Conservation (phyloP, 2,113 vertebrate genomes). For the Miniopterus natalensis region DNA sequence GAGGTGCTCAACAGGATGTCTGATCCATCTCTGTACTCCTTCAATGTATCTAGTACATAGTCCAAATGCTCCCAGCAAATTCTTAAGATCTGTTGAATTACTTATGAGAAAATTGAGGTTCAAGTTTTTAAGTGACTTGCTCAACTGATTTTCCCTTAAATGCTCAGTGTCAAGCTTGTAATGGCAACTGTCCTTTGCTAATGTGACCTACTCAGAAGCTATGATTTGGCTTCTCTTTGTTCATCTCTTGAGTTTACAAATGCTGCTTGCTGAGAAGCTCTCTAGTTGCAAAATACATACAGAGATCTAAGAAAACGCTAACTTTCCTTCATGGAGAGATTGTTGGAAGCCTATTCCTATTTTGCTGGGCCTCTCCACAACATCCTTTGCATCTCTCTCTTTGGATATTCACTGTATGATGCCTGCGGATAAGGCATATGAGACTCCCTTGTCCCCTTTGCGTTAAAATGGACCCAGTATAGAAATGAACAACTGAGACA, state of each 20-base stretch:
- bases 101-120: constrained; percentile 40
- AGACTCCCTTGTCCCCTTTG: constrained; percentile 34
- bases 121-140: neutral
- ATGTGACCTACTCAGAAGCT: constrained; percentile 26
- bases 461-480: constrained; percentile 62
- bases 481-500: constrained; percentile 33
- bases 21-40: neutral
- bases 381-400: neutral
- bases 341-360: constrained; percentile 4
- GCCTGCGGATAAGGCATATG: constrained; percentile 49
- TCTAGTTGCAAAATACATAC: constrained; percentile 58
- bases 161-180: neutral
- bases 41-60: neutral
- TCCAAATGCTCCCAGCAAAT: neutral
- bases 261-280: constrained; percentile 54
- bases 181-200: constrained; percentile 12
- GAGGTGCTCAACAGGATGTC: neutral
- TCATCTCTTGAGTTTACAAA: constrained; percentile 56
- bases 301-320: constrained; percentile 58
- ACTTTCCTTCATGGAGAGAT: constrained; percentile 4
- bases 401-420: constrained; percentile 23
- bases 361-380: neutral
- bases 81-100: constrained; percentile 9
- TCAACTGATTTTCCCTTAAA: constrained; percentile 10
- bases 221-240: constrained; percentile 45